Base-by-base conservation (phyloP, 2,888 invertebrate species). In the Abrostola tripartita region DNA sequence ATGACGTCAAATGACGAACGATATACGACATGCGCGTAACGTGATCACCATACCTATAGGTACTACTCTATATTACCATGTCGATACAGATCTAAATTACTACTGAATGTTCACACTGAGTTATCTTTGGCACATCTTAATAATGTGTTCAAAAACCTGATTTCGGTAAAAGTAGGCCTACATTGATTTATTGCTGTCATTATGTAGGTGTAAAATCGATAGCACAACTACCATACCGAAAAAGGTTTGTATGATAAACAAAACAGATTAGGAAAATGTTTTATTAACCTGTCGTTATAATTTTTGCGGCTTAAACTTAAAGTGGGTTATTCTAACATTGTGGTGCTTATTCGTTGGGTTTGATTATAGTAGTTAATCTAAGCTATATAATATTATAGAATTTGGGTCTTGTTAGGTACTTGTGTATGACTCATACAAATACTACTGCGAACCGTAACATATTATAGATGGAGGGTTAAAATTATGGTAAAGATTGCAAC, bases 181-280 rank as follows among this genome's bases (percentile, higher is more conserved):
- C 57, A 41, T 49, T 67, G 38, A 77, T 74, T 67, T 67, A 71
- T 71, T 61, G 41, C 35, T 44, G 14, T 61, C 40, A 9, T 35
- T 53, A 12, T 71, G 71, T 76, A 54, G 71, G 76, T 55, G 60
- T 61, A 11, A 51, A 57, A 38, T 65, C 47, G 70, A 65, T 73
- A 61, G 60, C 52, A 50, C 55, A 55, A 51, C 68, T 68, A 49
- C 52, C 37, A 51, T 51, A 59, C 35, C 37, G 60, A 67, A 65
- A 65, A 44, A 60, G 55, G 68, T 76, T 59, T 60, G 63, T 65
- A 38, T 6, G 52, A 52, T 52, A 42, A n/a, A 58, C 65, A 63
- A 42, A n/a, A 58, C 65, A 63, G 66, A 65, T 67, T 59, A 56
- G 52, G 57, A 49, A 50, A 61, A 44, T 41, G 53, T 52, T 71